Evolutionary conservation across 2,113 vertebrate species (phyloP).

Genomic region (Sphaerodactylus townsendi): DNA sequence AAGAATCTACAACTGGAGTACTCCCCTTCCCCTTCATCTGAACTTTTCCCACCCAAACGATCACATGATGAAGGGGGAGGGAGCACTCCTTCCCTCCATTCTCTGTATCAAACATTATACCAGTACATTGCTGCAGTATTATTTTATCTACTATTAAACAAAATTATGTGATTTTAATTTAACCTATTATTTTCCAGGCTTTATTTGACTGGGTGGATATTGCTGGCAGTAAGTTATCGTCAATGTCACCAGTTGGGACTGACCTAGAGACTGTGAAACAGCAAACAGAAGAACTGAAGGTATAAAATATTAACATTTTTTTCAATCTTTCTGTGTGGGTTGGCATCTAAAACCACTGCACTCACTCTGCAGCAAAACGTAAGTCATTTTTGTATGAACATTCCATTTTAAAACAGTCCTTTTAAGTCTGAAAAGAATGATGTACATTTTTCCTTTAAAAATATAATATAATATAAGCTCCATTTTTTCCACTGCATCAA

Average conservation of each 20-base stretch:
- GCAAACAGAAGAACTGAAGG: slow-evolving; percentile 97
- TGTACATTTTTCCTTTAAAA: slow-evolving; percentile 4
- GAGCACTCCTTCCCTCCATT: no score
- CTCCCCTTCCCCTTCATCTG: no score
- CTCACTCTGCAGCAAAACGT: background rate
- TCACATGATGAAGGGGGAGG: no score
- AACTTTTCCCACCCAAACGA: no score
- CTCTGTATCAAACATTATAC: background rate
- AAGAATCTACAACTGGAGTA: no score
- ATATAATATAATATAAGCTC: background rate
- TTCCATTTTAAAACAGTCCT: background rate
- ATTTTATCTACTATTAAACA: background rate
- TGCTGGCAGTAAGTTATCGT: slow-evolving; percentile 89
- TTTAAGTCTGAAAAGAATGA: background rate
- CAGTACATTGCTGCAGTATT: background rate
- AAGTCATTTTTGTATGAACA: background rate
- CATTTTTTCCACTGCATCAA: slow-evolving; percentile 10
- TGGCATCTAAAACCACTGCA: background rate
- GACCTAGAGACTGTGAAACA: slow-evolving; percentile 99
- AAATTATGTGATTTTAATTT: slow-evolving; percentile 20
- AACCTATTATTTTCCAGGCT: slow-evolving; percentile 78
- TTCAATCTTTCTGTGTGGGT: slow-evolving; percentile 3
- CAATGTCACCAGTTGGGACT: slow-evolving; percentile 95
- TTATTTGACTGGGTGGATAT: slow-evolving; percentile 99
- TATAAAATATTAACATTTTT: slow-evolving; percentile 61